These are phyloP conservation scores for Trinectes maculatus DNA, from an alignment of 2,113 vertebrate genomes.

Conservation along the genomic window DNA sequence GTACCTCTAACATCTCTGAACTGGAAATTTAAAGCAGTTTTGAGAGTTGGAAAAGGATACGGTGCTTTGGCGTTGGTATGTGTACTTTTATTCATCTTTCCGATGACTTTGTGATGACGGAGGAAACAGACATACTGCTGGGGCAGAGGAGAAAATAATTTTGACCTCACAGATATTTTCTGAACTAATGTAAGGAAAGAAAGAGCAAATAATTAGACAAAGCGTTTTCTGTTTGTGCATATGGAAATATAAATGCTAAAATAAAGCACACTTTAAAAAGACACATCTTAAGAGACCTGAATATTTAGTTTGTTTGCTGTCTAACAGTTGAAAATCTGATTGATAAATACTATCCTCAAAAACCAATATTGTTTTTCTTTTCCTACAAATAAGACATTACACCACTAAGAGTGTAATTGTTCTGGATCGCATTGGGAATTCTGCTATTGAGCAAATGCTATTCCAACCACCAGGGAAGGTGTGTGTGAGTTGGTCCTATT, in stretches of 20 bases:
- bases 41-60: constrained; percentile 15
- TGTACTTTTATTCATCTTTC: constrained; percentile 39
- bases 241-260: too few species aligned
- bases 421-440: background rate
- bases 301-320: too few species aligned
- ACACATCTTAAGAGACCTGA: background rate
- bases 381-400: background rate
- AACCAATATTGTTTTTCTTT: background rate
- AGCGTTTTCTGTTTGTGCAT: too few species aligned
- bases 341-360: background rate
- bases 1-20: constrained; percentile 20
- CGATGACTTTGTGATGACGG: constrained; percentile 28
- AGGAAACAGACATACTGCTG: constrained; percentile 16
- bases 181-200: background rate
- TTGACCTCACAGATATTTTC: constrained; percentile 29
- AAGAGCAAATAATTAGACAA: too few species aligned
- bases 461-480: background rate
- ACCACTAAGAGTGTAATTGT: background rate
- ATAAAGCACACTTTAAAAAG: background rate
- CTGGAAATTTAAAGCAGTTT: constrained; percentile 23
- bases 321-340: background rate
- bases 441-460: background rate
- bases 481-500: background rate
- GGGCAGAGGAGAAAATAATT: constrained; percentile 22
- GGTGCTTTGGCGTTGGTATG: constrained; percentile 36